A percentile compares a stretch with the other conserved stretches of the same genome.
Conservation (phyloP, 2,113 vertebrate species). For the Uropsilus gracilis region DNA sequence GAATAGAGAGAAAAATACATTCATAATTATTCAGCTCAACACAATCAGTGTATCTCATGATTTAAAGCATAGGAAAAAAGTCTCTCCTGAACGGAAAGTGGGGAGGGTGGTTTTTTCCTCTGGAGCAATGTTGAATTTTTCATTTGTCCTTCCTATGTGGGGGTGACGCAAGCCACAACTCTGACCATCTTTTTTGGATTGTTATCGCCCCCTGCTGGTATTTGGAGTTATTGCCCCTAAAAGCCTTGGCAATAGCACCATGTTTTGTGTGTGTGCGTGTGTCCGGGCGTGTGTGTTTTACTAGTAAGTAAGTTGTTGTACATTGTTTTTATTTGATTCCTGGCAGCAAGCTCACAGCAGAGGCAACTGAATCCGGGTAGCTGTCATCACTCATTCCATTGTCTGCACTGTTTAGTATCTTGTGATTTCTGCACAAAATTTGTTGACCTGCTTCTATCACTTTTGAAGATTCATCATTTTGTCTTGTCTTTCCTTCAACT, state of each 20-base stretch:
- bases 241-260: not conserved
- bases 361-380: not conserved
- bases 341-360: not conserved
- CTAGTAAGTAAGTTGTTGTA: not conserved
- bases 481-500: not conserved
- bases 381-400: not conserved
- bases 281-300: no score
- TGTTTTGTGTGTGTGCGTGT: no score
- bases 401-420: not conserved
- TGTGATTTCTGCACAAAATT: not conserved
- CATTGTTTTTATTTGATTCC: not conserved
- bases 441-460: not conserved
- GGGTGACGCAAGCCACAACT: not conserved
- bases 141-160: not conserved
- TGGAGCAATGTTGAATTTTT: not conserved
- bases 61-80: not conserved
- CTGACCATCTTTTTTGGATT: not conserved
- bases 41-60: not conserved
- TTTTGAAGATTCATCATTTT: not conserved
- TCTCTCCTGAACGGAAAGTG: not conserved
- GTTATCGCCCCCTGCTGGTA: conserved; percentile 5
- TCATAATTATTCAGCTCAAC: not conserved
- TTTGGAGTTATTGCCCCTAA: not conserved
- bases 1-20: not conserved
- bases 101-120: not conserved